Evolutionary conservation across 2,113 vertebrate species (phyloP).

Genomic region (Illadopsis cleaveri): DNA sequence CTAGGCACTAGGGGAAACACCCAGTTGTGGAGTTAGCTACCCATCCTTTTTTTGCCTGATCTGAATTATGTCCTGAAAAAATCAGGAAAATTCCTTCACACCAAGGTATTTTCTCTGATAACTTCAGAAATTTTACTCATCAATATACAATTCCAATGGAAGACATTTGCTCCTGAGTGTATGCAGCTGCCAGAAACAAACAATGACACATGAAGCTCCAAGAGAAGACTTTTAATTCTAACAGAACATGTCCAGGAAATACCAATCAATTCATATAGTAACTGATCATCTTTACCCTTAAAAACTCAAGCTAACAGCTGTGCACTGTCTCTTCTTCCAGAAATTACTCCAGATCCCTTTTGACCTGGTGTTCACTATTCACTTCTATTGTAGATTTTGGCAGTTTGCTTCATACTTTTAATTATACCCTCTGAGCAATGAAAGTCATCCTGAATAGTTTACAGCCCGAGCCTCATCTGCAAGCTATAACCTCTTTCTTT

Average conservation of each 20-base stretch:
- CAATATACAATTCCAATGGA: not conserved
- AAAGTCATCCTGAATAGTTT: constrained; percentile 25
- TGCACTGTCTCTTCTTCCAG: constrained; percentile 61
- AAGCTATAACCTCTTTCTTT: not conserved
- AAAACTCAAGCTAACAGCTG: constrained; percentile 68
- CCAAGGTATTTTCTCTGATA: not conserved
- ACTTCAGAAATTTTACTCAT: not conserved
- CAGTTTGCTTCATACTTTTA: constrained; percentile 57
- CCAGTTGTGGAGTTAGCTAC: not conserved
- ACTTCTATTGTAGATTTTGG: constrained; percentile 64
- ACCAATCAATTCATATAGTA: constrained; percentile 64
- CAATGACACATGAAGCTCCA: not conserved
- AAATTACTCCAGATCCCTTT: constrained; percentile 57
- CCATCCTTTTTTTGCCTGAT: not conserved
- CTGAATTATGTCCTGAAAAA: not conserved
- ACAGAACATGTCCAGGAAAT: constrained; percentile 63
- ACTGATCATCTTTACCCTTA: constrained; percentile 67
- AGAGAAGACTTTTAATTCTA: constrained; percentile 35
- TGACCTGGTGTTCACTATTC: constrained; percentile 53
- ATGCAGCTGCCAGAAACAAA: constrained; percentile 14
- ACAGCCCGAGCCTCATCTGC: not conserved
- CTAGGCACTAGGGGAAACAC: not conserved
- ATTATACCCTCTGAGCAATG: constrained; percentile 35
- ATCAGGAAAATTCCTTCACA: not conserved
- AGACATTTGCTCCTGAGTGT: not conserved